Conservation (phyloP, 2,113 vertebrate species). For the Symphodus melops region DNA sequence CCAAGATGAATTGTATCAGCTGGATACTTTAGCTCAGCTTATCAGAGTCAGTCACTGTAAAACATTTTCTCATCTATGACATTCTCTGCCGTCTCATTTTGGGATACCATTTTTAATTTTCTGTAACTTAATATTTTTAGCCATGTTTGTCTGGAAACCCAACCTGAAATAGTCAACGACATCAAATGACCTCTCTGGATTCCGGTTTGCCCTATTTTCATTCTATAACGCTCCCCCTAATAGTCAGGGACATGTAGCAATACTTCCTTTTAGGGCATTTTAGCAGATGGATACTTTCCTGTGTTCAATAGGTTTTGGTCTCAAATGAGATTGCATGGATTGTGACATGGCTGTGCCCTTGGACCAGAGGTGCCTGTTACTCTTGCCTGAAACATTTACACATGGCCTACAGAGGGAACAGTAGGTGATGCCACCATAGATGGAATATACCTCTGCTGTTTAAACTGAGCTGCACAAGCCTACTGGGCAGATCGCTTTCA, state of each 20-base stretch:
- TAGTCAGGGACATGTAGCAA: neutral
- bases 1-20: neutral
- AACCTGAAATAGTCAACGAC: neutral
- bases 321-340: neutral
- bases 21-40: no score
- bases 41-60: no score
- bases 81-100: neutral
- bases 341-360: neutral
- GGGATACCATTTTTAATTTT: neutral
- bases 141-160: neutral
- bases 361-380: neutral
- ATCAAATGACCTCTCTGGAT: no score
- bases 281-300: neutral
- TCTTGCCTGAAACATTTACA: constrained; percentile 12
- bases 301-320: neutral
- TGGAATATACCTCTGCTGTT: constrained; percentile 11
- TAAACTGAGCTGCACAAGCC: constrained; percentile 7
- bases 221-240: neutral
- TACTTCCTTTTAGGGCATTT: neutral
- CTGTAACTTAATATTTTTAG: neutral
- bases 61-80: no score
- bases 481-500: constrained; percentile 1
- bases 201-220: neutral
- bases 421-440: neutral
- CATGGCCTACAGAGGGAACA: constrained; percentile 7